Evolutionary conservation across 2,113 vertebrate species (phyloP), one percentile per base, ranked within the genome.

Genomic region (Pluvianellus socialis): DNA sequence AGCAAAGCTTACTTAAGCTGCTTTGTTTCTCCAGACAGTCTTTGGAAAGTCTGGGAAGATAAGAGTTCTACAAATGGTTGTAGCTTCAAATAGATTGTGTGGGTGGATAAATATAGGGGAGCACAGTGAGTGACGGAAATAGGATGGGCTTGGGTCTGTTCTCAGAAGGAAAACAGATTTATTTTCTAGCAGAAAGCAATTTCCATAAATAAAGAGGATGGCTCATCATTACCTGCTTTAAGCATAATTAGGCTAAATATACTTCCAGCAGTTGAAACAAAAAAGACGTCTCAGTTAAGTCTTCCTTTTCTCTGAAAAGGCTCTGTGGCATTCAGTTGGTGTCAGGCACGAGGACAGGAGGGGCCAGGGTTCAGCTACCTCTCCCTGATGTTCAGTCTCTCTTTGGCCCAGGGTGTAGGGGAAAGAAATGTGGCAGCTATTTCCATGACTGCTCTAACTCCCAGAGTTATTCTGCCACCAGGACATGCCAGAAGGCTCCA

Each of bases 161-260:
- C 52, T 94, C 59, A 79, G 58, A 86, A 88, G 30, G 38, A 81
- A 88, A 90, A 94, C 24, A 79, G 27, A 61, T 70, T 79, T 66
- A 21, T 89, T 89, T 89, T 93, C 76, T 14, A 71, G 88, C 16
- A 90, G 75, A 95, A 92, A 88, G 47, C 27, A 94, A 77, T 79
- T 86, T 92, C 73, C 80, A 79, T 92, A 81, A 92, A 89, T 71
- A 96, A 93, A 91, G 22, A 87, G 44, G 56, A 88, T 81, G 49
- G 50, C 17, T 96, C 32, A 70, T 92, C 61, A 76, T 94, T 94
- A 82, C 50, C 68, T 88, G 33, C 42, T 95, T 83, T 85, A 86
- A 93, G 63, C 73, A 49, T 88, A 74, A 96, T 96, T 95, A 91
- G 56, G 44, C 49, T 96, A 90, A 93, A 76, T 80, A 74, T 53